A percentile compares a stretch with the other conserved stretches of the same genome.
phyloP scores from a whole-genome alignment of 2,888 invertebrate genomes.

The Philopedon plagiatum region DNA sequence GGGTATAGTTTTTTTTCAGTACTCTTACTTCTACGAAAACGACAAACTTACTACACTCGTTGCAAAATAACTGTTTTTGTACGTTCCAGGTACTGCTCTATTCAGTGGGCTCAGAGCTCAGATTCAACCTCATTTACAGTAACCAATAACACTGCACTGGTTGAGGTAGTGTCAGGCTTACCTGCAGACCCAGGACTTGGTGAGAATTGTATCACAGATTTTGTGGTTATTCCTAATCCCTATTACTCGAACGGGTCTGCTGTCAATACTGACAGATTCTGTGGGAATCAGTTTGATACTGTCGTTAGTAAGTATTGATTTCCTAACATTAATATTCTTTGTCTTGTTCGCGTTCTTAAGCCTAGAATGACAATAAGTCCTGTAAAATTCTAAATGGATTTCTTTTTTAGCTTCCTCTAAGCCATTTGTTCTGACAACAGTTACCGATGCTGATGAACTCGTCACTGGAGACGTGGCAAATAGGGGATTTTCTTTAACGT shows the following conservation, averaged over 20 bases:
- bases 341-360: neutral
- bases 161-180: slow-evolving; percentile 73
- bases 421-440: slow-evolving; percentile 83
- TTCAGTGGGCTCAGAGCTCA: slow-evolving; percentile 74
- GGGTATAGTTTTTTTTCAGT: slow-evolving; percentile 27
- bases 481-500: slow-evolving; percentile 82
- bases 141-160: slow-evolving; percentile 76
- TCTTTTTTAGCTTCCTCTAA: slow-evolving; percentile 73
- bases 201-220: slow-evolving; percentile 78
- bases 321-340: neutral
- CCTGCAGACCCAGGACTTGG: slow-evolving; percentile 71
- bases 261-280: slow-evolving; percentile 78
- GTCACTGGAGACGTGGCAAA: slow-evolving; percentile 75
- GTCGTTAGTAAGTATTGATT: slow-evolving; percentile 73
- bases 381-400: slow-evolving; percentile 24
- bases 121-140: slow-evolving; percentile 78
- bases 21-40: too few species aligned
- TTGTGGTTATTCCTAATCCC: slow-evolving; percentile 82
- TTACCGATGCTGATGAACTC: slow-evolving; percentile 76
- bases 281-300: slow-evolving; percentile 79
- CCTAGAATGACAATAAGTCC: too few species aligned
- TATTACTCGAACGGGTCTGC: slow-evolving; percentile 66
- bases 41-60: too few species aligned
- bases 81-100: slow-evolving; percentile 75
- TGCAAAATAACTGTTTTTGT: neutral